A percentile compares a stretch with the other conserved stretches of the same genome.
These are phyloP conservation scores for Cremastinae sp. DNA, from an alignment of 2,888 invertebrate species.

Conservation along the genomic window DNA sequence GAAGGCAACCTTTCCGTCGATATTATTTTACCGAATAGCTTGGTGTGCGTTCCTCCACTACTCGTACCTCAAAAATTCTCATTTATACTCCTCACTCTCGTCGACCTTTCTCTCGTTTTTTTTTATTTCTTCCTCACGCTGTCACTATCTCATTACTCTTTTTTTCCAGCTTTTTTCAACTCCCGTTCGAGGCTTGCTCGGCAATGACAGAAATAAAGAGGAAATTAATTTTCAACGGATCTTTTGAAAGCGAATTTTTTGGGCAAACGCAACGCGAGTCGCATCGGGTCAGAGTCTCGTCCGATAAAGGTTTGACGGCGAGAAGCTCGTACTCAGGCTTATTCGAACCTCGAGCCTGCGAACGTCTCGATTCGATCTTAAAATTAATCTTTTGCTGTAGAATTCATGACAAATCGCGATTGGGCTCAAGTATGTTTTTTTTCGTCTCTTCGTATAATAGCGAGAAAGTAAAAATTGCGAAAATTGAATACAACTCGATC, in stretches of 20 bases:
- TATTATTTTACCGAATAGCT: slow-evolving; percentile 68
- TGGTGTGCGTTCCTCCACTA: slow-evolving; percentile 65
- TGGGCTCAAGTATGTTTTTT: not conserved
- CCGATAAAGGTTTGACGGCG: no score
- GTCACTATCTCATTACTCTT: not conserved
- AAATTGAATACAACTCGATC: slow-evolving; percentile 6
- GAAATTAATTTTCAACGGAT: slow-evolving; percentile 2
- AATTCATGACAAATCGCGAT: not conserved
- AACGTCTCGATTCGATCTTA: not conserved
- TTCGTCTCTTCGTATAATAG: not conserved
- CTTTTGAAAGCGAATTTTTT: slow-evolving; percentile 7
- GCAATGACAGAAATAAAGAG: slow-evolving; percentile 10
- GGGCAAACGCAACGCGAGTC: not conserved
- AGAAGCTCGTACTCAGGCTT: no score
- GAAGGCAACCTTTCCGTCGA: slow-evolving; percentile 77
- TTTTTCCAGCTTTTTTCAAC: not conserved
- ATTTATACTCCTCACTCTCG: not conserved
- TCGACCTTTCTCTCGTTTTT: slow-evolving; percentile 1
- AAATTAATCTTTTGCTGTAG: not conserved
- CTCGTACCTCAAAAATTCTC: slow-evolving; percentile 22
- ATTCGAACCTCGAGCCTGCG: no score
- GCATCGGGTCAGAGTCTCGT: slow-evolving; percentile 12
- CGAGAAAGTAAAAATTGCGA: not conserved
- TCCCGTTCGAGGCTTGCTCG: not conserved
- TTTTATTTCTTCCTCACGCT: not conserved